A percentile compares a stretch with the other conserved stretches of the same genome.
Conservation (phyloP, 2,113 vertebrate genomes). For the Parus major region DNA sequence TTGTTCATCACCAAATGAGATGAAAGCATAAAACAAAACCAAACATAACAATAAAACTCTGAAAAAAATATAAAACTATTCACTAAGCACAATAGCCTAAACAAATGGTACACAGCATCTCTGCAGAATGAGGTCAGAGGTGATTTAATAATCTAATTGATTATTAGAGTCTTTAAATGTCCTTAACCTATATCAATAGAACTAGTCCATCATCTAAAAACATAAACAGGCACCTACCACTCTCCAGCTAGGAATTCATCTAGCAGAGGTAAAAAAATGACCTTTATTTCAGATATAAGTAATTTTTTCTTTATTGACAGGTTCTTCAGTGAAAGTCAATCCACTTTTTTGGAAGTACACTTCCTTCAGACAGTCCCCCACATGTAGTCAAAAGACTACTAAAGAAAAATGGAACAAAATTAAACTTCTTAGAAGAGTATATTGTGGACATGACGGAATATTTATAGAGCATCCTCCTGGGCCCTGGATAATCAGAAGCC, state of each 20-base stretch:
- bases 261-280: background rate
- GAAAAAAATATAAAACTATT: background rate
- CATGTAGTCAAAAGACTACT: background rate
- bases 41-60: background rate
- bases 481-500: background rate
- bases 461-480: background rate
- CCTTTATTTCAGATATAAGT: background rate
- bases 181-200: background rate
- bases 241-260: background rate
- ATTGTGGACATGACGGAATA: background rate
- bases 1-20: background rate
- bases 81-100: background rate
- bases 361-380: background rate
- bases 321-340: background rate
- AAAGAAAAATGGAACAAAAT: background rate
- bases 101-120: background rate
- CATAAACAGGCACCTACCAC: background rate
- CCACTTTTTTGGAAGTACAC: background rate
- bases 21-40: background rate
- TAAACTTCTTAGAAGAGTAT: background rate
- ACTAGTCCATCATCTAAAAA: background rate
- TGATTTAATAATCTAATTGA: background rate
- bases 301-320: background rate
- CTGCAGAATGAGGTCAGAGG: background rate
- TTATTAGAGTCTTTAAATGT: background rate